These are phyloP conservation scores for Dipodomys spectabilis DNA, from an alignment of 2,113 vertebrate species.

Conservation along the genomic window DNA sequence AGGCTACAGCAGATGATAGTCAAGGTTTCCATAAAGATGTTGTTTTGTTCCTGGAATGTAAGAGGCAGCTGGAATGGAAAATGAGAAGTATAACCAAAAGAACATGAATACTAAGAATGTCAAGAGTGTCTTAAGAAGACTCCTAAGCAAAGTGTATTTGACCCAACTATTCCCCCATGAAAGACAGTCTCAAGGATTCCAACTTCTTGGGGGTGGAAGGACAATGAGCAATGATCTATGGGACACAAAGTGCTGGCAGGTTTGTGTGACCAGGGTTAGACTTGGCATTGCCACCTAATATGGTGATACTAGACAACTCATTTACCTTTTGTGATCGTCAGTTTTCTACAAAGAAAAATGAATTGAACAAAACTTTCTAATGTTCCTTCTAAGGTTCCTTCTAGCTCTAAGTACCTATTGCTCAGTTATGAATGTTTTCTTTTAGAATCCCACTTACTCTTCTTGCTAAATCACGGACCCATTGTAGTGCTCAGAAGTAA, in stretches of 20 bases:
- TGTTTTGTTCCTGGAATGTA: neutral
- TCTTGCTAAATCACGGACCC: too few species aligned
- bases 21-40: neutral
- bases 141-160: neutral
- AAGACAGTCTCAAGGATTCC: conserved; percentile 1
- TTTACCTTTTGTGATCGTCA: neutral
- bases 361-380: neutral
- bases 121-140: neutral
- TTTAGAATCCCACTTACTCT: neutral
- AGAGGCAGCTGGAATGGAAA: neutral
- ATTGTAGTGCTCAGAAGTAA: neutral
- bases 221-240: neutral
- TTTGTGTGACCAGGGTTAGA: neutral
- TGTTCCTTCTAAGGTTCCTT: neutral
- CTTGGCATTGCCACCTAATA: neutral
- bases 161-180: conserved; percentile 8
- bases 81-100: neutral
- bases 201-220: neutral
- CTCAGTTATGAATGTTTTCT: neutral
- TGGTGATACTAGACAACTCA: neutral
- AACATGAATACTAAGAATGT: accelerated
- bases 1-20: neutral
- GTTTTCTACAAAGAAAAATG: conserved; percentile 37
- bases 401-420: neutral
- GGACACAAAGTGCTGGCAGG: neutral